A percentile compares a stretch with the other conserved stretches of the same genome.
These are phyloP conservation scores for Leptosomus discolor DNA, from an alignment of 2,113 vertebrate genomes.

Conservation along the genomic window DNA sequence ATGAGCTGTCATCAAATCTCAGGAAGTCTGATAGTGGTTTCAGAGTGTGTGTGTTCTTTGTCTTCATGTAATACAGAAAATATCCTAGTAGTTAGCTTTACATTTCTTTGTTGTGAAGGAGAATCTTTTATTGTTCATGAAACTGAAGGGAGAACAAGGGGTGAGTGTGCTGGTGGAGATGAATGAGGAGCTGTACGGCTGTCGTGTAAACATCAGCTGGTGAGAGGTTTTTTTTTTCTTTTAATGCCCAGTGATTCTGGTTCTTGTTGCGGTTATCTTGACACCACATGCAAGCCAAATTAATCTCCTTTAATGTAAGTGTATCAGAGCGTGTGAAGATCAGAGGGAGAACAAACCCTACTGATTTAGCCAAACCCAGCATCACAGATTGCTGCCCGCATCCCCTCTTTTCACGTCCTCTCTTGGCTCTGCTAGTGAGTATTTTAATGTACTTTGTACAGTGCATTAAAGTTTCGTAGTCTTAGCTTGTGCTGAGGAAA, in stretches of 20 bases:
- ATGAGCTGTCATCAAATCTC: background rate
- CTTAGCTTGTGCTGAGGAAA: background rate
- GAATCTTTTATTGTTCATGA: constrained; percentile 28
- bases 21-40: background rate
- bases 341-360: background rate
- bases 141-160: background rate
- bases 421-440: background rate
- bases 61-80: background rate
- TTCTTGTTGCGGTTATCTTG: background rate
- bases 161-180: background rate
- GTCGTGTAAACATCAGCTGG: constrained; percentile 41
- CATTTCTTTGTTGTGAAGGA: background rate
- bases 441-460: background rate
- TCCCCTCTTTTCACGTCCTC: background rate
- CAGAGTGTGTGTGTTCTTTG: background rate
- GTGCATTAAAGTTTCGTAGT: background rate
- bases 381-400: background rate
- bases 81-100: background rate
- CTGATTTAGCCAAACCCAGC: background rate
- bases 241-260: background rate
- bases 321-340: background rate
- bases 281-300: background rate
- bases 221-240: background rate
- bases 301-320: background rate
- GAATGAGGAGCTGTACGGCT: background rate